Base-by-base conservation (phyloP, 1,140 invertebrate species). In the Drosophila quadrilineata region DNA sequence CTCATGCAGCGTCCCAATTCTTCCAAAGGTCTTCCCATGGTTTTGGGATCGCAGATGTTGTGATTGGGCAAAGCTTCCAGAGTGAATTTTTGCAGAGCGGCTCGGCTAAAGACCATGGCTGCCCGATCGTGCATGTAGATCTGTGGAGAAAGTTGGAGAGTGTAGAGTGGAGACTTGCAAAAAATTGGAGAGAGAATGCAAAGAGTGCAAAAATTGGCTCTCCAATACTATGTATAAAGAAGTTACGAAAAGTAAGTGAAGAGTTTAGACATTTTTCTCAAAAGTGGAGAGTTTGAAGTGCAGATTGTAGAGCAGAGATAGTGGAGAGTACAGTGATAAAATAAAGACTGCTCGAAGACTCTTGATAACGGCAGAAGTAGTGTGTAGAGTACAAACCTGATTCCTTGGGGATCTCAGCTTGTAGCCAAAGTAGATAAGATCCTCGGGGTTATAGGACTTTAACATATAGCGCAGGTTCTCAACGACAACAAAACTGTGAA, bases 401-500 rank as follows among this genome's bases (percentile, higher is more conserved):
- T 65, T 56, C 3, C 41, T 17, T 3, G 21, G 14, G 4, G 17
- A 43, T 5, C 29, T 58, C 5, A 86, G 16, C 2, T 87, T 79
- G 31, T 75, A 87, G 33, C 84, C 84, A 49, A 79, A 88, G 22
- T 85, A 88, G 0, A 87, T 63, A 0, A 75, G 62, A 2, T 85
- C 58, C 1, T 85, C 12, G 14, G 56, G 31, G 3, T 24, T 68
- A 6, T 73, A 33, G 10, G 53, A 9, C n/a, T 31, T 29, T 3
- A 87, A 17, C 77, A 87, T 64, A 0, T 66, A 28, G 3, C 75
- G 62, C 8, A 88, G 40, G 22, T 87, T 87, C 17, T 87, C 77
- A 9, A 87, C 41, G 0, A 88, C 28, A 0, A 87, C 85, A 64
- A 76, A 87, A 26, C 84, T 87, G 5, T 0, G 24, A 9, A 56